Base-by-base conservation (phyloP, 2,888 invertebrate species). In the Aricia artaxerxes region DNA sequence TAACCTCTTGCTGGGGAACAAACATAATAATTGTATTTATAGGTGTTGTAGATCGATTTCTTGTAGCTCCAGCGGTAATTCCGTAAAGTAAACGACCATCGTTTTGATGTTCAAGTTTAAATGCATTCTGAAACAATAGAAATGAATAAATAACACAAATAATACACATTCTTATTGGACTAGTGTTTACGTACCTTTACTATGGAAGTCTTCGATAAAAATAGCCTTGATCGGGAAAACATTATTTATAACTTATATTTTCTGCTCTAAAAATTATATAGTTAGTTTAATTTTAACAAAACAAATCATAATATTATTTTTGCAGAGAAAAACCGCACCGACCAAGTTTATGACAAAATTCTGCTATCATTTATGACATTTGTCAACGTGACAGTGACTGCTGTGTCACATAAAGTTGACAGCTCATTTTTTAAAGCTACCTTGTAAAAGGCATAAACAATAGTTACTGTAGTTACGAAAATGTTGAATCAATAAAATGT, bases 1-100 rank as follows among this genome's bases (percentile, higher is more conserved):
- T 85, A 85, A 97, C 98, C 96, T 99, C 99, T 95, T 99, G 99
- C 91, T 99, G 99, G 4, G 99, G 99, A 38, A 99, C 99, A 95
- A 99, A 99, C 96, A 99, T 97, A 80, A 99, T 94, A 81, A 98
- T 94, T 7, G 99, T 99, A 93, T 99, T 99, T 73, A 98, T 91
- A 0, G 99, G 98, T 9, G 97, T 97, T 31, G 96, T 95, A 9
- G 96, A 95, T 57, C 94, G 91, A 85, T 87, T 84, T 85, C 95
- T 88, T 61, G 79, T 61, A 60, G 44, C 31, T 57, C 89, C 85
- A 57, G 90, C 83, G 81, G 91, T 86, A 79, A 94, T 87, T 80
- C 90, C 89, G 81, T 90, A 92, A 61, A 93, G 80, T 82, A 91
- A 84, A 76, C 89, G 87, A 64, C 88, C 86, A 87, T 93, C 92